A percentile compares a stretch with the other conserved stretches of the same genome.
Conservation (phyloP, 1,140 invertebrate species). For the Andrena cerasifolii region DNA sequence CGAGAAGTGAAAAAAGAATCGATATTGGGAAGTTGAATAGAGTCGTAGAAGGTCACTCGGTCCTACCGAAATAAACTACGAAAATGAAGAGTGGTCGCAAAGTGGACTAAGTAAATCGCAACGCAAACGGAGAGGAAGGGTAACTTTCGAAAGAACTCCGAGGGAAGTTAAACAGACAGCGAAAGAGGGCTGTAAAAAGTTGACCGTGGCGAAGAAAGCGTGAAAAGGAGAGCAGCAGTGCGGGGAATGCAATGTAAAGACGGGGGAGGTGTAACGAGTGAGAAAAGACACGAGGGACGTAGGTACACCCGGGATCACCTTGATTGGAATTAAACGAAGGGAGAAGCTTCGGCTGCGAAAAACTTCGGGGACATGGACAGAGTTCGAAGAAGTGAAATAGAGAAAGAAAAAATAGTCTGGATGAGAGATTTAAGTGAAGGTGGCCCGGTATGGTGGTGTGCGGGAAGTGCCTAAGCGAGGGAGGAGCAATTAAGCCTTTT, state of each 20-base stretch:
- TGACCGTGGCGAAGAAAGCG: not conserved
- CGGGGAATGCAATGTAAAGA: too few relatives aligned
- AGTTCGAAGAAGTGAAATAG: not conserved
- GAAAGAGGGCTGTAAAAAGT: not conserved
- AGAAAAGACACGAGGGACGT: too few relatives aligned
- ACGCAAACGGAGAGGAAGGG: not conserved
- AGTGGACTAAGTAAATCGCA: not conserved
- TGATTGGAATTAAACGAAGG: not conserved
- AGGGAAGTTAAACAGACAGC: not conserved
- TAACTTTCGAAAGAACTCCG: not conserved
- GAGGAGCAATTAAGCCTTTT: conserved; percentile 51
- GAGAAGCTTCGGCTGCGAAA: not conserved
- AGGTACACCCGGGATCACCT: too few relatives aligned
- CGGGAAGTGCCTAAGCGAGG: not conserved
- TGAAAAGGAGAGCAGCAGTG: too few relatives aligned
- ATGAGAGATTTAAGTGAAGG: not conserved
- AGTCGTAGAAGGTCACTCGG: not conserved
- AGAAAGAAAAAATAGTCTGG: not conserved
- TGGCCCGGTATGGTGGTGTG: not conserved
- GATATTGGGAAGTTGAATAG: not conserved
- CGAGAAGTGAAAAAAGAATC: not conserved
- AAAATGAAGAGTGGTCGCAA: not conserved
- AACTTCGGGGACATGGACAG: not conserved
- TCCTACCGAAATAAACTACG: not conserved
- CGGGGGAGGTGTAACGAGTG: too few relatives aligned